Percentiles rank a stretch among this genome's conserved stretches.
These are phyloP conservation scores for Rhizomys pruinosus DNA, from an alignment of 2,113 vertebrate species.

Conservation along the genomic window DNA sequence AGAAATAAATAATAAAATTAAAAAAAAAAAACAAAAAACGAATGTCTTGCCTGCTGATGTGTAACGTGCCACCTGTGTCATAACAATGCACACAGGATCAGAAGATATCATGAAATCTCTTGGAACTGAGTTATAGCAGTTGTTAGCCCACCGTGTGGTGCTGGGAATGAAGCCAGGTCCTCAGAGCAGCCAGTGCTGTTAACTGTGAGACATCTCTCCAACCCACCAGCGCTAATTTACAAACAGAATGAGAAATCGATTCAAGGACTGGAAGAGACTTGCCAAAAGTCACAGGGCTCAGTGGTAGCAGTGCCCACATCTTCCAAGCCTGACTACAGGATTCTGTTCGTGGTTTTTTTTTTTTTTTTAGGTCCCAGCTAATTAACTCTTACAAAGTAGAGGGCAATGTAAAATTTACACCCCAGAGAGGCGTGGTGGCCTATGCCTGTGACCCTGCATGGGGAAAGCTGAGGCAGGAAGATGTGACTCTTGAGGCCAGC, in stretches of 20 bases:
- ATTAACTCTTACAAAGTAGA: constrained; percentile 44
- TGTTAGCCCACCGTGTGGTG: no score
- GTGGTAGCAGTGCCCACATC: background rate
- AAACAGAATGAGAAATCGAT: constrained; percentile 1
- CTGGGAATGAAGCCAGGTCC: no score
- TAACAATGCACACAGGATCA: no score
- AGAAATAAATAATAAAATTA: no score
- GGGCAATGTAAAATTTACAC: constrained; percentile 20
- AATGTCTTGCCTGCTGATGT: no score
- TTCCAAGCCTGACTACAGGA: background rate
- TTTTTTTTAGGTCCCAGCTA: background rate
- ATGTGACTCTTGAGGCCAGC: background rate
- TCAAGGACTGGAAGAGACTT: constrained; percentile 25
- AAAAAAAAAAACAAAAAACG: no score
- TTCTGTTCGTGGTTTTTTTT: background rate
- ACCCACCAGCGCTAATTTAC: constrained; percentile 23
- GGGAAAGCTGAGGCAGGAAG: background rate
- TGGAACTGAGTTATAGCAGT: no score
- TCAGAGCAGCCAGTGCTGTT: no score
- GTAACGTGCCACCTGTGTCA: no score
- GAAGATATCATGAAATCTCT: no score
- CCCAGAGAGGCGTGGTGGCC: background rate
- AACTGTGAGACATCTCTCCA: background rate
- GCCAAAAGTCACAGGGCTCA: background rate
- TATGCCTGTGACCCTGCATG: background rate